Evolutionary conservation across 2,888 invertebrate genomes (phyloP).

Genomic region (Elegia similella): DNA sequence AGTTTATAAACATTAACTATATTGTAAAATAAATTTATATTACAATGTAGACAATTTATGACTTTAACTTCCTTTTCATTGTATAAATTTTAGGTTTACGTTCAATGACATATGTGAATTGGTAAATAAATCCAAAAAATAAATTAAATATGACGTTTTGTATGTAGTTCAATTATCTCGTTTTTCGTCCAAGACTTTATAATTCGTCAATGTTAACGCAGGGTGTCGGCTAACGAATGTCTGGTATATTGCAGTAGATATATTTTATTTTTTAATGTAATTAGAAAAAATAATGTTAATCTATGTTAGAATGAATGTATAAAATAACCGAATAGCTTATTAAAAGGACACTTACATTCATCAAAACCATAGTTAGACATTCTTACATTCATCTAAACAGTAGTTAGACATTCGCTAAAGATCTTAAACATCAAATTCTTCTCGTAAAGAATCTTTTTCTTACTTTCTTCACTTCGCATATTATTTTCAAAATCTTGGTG

Average conservation of each 20-base stretch:
- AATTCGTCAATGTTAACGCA: slow-evolving; percentile 8
- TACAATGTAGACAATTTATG: too few species aligned
- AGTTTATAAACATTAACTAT: too few species aligned
- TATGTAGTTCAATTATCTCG: neutral
- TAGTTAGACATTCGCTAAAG: neutral
- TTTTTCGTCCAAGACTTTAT: slow-evolving; percentile 20
- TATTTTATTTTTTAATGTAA: neutral
- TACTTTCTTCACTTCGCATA: too few species aligned
- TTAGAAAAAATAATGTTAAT: neutral
- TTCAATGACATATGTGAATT: too few species aligned
- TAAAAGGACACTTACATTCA: neutral
- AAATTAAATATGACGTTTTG: neutral
- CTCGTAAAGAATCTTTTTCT: too few species aligned
- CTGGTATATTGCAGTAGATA: neutral
- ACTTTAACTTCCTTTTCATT: too few species aligned
- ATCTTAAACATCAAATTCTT: too few species aligned
- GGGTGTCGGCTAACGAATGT: neutral
- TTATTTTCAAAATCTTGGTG: neutral
- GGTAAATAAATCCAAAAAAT: too few species aligned
- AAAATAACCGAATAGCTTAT: neutral
- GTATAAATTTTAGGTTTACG: too few species aligned
- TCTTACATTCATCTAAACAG: neutral
- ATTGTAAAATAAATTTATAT: too few species aligned
- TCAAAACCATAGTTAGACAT: neutral
- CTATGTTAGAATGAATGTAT: slow-evolving; percentile 1